Conservation (phyloP, 1,140 invertebrate species). For the Heterodera carotae region DNA sequence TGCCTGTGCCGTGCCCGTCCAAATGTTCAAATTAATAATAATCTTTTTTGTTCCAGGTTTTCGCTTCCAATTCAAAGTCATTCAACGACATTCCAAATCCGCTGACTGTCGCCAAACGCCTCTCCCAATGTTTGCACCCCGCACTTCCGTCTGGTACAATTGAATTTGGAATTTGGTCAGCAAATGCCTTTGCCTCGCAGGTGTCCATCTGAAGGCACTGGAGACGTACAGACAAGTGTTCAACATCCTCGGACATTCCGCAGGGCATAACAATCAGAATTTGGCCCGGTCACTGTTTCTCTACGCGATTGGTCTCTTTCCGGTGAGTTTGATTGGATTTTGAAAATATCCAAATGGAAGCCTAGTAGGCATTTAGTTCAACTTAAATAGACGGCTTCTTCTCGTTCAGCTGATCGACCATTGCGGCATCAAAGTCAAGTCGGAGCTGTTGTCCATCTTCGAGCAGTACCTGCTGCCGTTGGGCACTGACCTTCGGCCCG, state of each 20-base stretch:
- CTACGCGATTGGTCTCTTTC: slow-evolving; percentile 76
- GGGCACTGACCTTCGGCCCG: slow-evolving; percentile 78
- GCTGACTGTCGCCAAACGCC: slow-evolving; percentile 85
- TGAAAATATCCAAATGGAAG: too few species aligned
- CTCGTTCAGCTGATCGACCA: slow-evolving; percentile 75
- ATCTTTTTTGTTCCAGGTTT: slow-evolving; percentile 70
- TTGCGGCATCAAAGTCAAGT: slow-evolving; percentile 82
- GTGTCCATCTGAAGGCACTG: slow-evolving; percentile 87
- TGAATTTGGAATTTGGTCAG: slow-evolving; percentile 11
- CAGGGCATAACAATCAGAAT: slow-evolving; percentile 72
- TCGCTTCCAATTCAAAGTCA: slow-evolving; percentile 73
- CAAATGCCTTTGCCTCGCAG: slow-evolving; percentile 27
- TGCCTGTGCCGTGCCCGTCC: too few species aligned
- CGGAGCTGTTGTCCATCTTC: slow-evolving; percentile 80
- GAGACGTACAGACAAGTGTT: slow-evolving; percentile 93
- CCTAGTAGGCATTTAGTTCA: too few species aligned
- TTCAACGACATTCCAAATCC: slow-evolving; percentile 79
- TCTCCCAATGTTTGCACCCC: slow-evolving; percentile 93
- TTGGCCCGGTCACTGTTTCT: slow-evolving; percentile 74
- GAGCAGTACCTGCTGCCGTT: slow-evolving; percentile 88
- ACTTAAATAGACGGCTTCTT: too few species aligned
- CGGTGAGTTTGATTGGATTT: slow-evolving; percentile 67
- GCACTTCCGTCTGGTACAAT: slow-evolving; percentile 76
- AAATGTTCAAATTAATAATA: not conserved
- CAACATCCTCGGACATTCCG: slow-evolving; percentile 77